A percentile compares a stretch with the other conserved stretches of the same genome.
phyloP scores from a whole-genome alignment of 2,888 invertebrate species.

The Drosophila limbata region DNA sequence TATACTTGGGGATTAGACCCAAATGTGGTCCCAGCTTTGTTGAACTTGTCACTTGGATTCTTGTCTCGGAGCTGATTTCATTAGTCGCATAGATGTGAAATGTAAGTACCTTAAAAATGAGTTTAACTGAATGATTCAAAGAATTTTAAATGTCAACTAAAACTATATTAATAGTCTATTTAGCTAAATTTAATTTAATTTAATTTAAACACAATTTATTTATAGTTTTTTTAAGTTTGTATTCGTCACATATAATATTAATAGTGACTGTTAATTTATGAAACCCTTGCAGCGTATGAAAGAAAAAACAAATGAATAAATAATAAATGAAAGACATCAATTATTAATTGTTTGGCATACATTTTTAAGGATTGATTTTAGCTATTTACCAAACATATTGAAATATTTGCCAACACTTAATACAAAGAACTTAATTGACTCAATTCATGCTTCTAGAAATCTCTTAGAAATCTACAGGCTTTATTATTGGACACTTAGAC shows the following conservation, averaged over 20 bases:
- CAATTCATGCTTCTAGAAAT: not conserved
- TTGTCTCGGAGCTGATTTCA: not conserved
- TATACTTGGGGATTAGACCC: slow-evolving; percentile 10
- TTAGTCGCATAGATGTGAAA: not conserved
- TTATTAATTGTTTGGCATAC: too few species aligned
- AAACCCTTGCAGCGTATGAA: too few species aligned
- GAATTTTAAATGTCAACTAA: not conserved
- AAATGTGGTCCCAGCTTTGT: slow-evolving; percentile 22
- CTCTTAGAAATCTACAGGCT: not conserved
- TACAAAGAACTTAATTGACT: not conserved
- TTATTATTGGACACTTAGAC: not conserved
- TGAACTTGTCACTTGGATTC: slow-evolving; percentile 6
- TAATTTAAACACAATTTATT: too few species aligned
- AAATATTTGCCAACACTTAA: not conserved
- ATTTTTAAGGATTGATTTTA: too few species aligned
- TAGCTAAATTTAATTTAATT: too few species aligned
- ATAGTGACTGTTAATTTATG: too few species aligned
- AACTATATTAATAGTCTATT: too few species aligned
- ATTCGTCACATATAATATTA: too few species aligned
- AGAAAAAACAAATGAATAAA: too few species aligned
- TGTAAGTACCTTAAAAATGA: not conserved
- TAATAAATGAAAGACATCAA: too few species aligned
- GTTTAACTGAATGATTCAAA: not conserved
- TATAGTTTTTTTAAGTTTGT: too few species aligned
- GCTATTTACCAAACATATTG: not conserved